These are phyloP conservation scores for Syngnathus typhle DNA, from an alignment of 2,113 vertebrate species.

Conservation along the genomic window DNA sequence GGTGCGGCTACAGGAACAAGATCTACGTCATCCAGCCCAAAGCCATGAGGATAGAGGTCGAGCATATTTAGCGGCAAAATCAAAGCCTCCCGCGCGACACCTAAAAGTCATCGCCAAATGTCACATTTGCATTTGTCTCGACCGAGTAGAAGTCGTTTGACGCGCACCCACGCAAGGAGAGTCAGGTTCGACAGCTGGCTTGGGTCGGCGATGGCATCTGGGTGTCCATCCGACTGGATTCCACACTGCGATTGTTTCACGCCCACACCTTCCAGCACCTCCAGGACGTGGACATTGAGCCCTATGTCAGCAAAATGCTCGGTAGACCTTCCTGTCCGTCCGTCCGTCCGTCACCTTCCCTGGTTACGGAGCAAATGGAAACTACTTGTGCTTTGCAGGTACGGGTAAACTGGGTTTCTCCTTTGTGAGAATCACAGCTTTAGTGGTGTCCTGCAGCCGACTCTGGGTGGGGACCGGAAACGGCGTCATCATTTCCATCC, in stretches of 20 bases:
- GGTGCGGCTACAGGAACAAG: constrained; percentile 98
- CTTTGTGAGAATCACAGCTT: constrained; percentile 93
- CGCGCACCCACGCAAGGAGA: constrained; percentile 92
- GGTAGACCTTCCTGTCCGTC: constrained; percentile 62
- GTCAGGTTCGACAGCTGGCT: constrained; percentile 93
- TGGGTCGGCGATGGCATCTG: constrained; percentile 97
- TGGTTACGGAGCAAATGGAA: too few species aligned
- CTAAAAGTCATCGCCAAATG: neutral
- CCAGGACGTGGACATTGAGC: constrained; percentile 97
- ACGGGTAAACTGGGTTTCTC: constrained; percentile 97
- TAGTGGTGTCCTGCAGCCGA: constrained; percentile 88
- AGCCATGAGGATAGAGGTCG: constrained; percentile 96
- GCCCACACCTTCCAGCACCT: constrained; percentile 96
- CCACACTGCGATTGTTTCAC: constrained; percentile 90
- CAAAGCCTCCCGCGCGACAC: neutral
- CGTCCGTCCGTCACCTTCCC: neutral
- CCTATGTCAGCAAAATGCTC: constrained; percentile 99
- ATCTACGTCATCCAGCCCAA: constrained; percentile 96
- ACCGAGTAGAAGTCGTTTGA: constrained; percentile 86
- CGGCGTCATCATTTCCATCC: constrained; percentile 96
- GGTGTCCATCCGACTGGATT: constrained; percentile 98
- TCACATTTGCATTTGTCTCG: neutral
- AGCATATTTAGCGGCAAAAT: neutral
- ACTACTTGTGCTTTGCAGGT: constrained; percentile 66
- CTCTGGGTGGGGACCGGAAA: constrained; percentile 98